Evolutionary conservation across 2,113 vertebrate species (phyloP).

Genomic region (Phylloscopus trochilus): DNA sequence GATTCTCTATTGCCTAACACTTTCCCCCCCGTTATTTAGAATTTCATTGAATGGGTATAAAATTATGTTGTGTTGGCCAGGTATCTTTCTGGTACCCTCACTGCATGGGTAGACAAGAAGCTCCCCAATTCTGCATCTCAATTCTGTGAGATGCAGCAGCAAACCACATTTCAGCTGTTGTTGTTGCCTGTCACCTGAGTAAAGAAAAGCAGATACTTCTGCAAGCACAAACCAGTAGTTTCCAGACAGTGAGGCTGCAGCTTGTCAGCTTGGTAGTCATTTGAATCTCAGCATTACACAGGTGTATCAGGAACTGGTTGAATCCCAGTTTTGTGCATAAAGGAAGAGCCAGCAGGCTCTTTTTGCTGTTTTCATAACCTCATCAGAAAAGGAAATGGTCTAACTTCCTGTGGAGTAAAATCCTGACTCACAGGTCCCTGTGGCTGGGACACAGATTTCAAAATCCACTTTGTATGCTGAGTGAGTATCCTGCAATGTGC

Average conservation of each 20-base stretch:
- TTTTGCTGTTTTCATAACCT: not conserved
- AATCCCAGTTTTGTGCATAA: not conserved
- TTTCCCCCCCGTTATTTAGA: rapidly evolving
- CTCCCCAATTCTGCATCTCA: no score
- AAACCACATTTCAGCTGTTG: not conserved
- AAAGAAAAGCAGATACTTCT: not conserved
- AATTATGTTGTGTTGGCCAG: not conserved
- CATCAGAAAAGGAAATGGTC: not conserved
- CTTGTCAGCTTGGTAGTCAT: not conserved
- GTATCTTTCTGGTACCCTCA: not conserved
- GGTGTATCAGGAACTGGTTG: not conserved
- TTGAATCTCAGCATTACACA: not conserved
- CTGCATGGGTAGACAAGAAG: not conserved
- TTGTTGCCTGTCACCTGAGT: not conserved
- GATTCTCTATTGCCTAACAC: not conserved
- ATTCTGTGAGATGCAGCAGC: not conserved
- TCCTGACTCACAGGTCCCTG: not conserved
- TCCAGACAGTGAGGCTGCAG: rapidly evolving
- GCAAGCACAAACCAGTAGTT: not conserved
- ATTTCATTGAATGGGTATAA: not conserved
- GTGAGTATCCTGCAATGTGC: not conserved
- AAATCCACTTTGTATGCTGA: not conserved
- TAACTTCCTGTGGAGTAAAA: not conserved
- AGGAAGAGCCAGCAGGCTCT: not conserved
- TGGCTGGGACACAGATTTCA: not conserved